Percentiles rank a stretch among this genome's conserved stretches.
Evolutionary conservation across 2,888 invertebrate genomes (phyloP).

Genomic region (Pandemis corylana): DNA sequence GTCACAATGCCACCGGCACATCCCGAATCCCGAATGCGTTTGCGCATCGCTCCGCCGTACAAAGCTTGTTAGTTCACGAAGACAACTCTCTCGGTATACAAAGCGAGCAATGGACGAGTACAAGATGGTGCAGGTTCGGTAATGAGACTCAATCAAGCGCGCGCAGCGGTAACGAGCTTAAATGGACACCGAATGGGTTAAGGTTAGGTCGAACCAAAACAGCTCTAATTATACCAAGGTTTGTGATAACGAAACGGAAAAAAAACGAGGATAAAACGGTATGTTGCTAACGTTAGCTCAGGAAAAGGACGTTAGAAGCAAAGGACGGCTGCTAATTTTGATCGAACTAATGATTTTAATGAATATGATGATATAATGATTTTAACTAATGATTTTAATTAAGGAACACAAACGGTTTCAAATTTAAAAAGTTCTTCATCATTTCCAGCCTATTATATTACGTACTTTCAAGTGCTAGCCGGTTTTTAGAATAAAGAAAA

Average conservation of each 20-base stretch:
- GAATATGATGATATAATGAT: no score
- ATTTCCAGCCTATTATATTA: no score
- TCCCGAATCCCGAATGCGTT: conserved; percentile 4
- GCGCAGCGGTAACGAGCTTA: conserved; percentile 55
- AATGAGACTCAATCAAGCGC: conserved; percentile 28
- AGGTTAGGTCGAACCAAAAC: conserved; percentile 64
- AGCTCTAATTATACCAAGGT: conserved; percentile 44
- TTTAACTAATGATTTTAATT: no score
- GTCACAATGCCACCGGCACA: not conserved
- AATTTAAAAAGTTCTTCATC: no score
- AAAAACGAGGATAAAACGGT: not conserved
- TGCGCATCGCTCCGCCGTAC: not conserved
- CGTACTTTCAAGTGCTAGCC: no score
- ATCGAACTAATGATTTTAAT: no score
- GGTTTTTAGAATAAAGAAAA: no score
- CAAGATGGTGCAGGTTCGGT: conserved; percentile 21
- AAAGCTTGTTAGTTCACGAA: not conserved
- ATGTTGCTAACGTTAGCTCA: no score
- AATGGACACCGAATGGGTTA: conserved; percentile 58
- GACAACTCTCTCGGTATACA: not conserved
- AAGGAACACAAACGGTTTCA: no score
- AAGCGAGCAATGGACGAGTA: conserved; percentile 25
- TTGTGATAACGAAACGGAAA: not conserved
- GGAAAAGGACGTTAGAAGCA: no score
- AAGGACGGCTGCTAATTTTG: no score